These are phyloP conservation scores for Lepus timidus DNA, from an alignment of 2,113 vertebrate species.

Conservation along the genomic window DNA sequence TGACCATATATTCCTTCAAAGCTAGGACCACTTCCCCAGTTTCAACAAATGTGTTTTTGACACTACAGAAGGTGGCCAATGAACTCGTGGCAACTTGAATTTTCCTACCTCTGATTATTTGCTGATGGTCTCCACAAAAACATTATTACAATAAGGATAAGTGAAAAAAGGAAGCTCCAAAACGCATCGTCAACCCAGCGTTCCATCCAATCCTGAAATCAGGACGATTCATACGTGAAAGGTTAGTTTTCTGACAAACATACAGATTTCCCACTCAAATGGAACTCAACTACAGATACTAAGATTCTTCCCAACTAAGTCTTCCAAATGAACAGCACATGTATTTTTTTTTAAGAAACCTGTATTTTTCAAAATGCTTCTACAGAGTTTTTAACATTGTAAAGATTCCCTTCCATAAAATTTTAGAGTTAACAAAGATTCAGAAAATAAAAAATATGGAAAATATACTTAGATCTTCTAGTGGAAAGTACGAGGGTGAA, in stretches of 20 bases:
- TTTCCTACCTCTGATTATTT: conserved; percentile 92
- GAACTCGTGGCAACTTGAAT: background rate
- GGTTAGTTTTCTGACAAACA: conserved; percentile 32
- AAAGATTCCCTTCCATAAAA: background rate
- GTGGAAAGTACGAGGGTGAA: background rate
- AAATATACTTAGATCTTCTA: conserved; percentile 17
- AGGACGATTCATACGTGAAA: conserved; percentile 38
- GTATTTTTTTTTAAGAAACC: conserved; percentile 28
- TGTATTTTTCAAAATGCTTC: background rate
- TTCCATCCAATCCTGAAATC: conserved; percentile 92
- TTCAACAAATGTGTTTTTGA: background rate
- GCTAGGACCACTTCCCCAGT: background rate
- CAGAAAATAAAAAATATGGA: background rate
- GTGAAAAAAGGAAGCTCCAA: conserved; percentile 94
- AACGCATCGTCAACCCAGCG: conserved; percentile 94
- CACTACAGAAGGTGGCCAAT: background rate
- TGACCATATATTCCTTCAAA: background rate
- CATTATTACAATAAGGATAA: conserved; percentile 94
- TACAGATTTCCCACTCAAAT: background rate
- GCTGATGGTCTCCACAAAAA: conserved; percentile 95
- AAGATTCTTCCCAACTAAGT: background rate
- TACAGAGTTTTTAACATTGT: background rate
- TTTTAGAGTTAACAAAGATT: conserved; percentile 31
- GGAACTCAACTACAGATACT: background rate
- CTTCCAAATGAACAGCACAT: background rate